These are phyloP conservation scores for Helicoverpa armigera DNA, from an alignment of 1,140 invertebrate genomes.

Conservation along the genomic window DNA sequence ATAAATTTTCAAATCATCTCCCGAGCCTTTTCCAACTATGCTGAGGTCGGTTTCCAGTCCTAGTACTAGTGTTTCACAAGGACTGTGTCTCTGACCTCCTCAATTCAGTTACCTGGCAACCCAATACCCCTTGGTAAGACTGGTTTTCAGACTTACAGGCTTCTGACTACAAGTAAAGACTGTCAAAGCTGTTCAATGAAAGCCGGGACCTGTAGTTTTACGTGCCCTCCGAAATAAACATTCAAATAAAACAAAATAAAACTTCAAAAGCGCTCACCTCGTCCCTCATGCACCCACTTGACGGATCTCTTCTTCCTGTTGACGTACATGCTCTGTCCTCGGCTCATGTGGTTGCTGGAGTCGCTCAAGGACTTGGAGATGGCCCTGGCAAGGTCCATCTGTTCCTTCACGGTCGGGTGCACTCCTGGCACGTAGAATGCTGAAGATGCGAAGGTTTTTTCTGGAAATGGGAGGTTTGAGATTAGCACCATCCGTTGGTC, in stretches of 20 bases:
- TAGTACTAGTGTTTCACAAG: too few species aligned
- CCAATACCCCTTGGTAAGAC: too few species aligned
- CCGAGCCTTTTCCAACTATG: too few species aligned
- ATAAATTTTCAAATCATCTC: neutral
- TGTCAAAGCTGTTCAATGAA: too few species aligned
- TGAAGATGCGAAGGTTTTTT: conserved; percentile 97
- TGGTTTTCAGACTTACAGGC: too few species aligned
- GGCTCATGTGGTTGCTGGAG: conserved; percentile 95
- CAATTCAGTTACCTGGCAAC: too few species aligned
- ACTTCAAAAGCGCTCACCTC: conserved; percentile 84
- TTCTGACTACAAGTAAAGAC: too few species aligned
- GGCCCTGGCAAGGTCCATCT: conserved; percentile 95
- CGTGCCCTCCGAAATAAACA: too few species aligned
- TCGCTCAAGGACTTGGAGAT: conserved; percentile 97
- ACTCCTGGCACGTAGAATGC: conserved; percentile 96
- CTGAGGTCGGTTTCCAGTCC: too few species aligned
- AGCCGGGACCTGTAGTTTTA: too few species aligned
- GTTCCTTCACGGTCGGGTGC: conserved; percentile 98
- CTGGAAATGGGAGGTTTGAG: conserved; percentile 82
- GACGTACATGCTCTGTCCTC: conserved; percentile 98
- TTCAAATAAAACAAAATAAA: neutral
- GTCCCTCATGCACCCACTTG: conserved; percentile 97
- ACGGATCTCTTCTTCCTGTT: conserved; percentile 96
- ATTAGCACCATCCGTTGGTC: conserved; percentile 4
- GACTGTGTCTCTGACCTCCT: too few species aligned